phyloP scores from a whole-genome alignment of 2,113 vertebrate species.

The Hucho hucho region DNA sequence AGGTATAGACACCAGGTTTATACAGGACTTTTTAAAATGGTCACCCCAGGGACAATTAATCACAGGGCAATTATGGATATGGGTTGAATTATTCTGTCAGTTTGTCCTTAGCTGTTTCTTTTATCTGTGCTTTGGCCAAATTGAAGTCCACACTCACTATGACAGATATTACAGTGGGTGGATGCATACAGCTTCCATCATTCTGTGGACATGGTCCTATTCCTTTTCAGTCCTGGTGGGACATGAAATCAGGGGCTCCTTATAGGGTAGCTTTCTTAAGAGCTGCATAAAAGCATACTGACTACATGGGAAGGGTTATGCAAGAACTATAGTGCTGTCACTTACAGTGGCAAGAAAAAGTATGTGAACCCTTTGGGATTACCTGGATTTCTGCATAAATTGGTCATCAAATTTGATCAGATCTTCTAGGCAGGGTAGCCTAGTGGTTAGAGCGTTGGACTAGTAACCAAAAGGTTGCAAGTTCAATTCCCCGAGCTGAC shows the following conservation, averaged over 20 bases:
- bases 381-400: no score
- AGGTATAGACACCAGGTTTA: slow-evolving; percentile 22
- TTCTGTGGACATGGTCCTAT: not conserved
- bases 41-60: slow-evolving; percentile 38
- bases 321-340: not conserved
- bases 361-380: no score
- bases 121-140: not conserved
- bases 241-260: no score
- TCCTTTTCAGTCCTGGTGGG: no score
- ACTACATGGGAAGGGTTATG: no score
- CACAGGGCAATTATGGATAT: slow-evolving; percentile 47
- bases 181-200: slow-evolving; percentile 7
- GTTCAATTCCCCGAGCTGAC: no score
- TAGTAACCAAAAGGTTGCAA: no score
- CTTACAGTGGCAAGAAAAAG: no score
- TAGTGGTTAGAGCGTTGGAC: no score
- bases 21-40: slow-evolving; percentile 39
- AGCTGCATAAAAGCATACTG: not conserved
- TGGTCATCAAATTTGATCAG: no score
- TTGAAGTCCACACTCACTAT: slow-evolving; percentile 33
- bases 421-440: no score
- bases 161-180: slow-evolving; percentile 27
- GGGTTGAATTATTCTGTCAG: slow-evolving; percentile 24
- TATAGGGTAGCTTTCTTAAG: not conserved
- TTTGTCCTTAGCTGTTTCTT: not conserved